These are phyloP conservation scores for Trichogramma dendrolimi DNA, from an alignment of 2,888 invertebrate species.

Conservation along the genomic window DNA sequence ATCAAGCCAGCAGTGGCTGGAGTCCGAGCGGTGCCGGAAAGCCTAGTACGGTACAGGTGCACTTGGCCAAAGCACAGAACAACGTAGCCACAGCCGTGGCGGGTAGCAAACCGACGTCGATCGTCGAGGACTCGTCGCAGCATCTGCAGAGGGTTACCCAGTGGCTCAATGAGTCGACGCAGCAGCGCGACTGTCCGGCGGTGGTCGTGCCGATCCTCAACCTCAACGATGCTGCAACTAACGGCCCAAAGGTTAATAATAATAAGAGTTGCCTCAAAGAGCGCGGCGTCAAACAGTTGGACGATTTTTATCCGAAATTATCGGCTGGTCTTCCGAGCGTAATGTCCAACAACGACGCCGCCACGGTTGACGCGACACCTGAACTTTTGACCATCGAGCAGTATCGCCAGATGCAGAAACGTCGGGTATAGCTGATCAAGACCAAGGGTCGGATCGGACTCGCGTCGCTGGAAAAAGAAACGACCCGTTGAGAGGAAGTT, in stretches of 20 bases:
- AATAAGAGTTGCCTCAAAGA: no score
- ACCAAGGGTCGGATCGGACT: no score
- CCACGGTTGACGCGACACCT: no score
- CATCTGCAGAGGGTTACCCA: slow-evolving; percentile 70
- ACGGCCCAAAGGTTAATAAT: no score
- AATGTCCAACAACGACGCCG: no score
- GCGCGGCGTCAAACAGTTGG: no score
- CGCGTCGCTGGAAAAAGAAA: no score
- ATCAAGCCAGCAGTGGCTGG: slow-evolving; percentile 48
- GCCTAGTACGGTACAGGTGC: slow-evolving; percentile 44
- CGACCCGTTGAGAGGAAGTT: no score
- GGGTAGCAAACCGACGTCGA: slow-evolving; percentile 34
- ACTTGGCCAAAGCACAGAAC: slow-evolving; percentile 37
- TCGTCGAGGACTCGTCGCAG: slow-evolving; percentile 16
- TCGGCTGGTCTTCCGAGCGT: no score
- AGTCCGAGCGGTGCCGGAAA: slow-evolving; percentile 44
- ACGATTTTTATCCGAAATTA: no score
- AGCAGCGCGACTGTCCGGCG: neutral
- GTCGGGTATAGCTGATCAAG: neutral
- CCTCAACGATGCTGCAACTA: no score
- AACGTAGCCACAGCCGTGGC: slow-evolving; percentile 37
- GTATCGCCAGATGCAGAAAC: slow-evolving; percentile 46
- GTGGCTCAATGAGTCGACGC: slow-evolving; percentile 61
- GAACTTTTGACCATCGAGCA: slow-evolving; percentile 45
- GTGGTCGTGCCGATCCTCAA: no score